phyloP scores from a whole-genome alignment of 2,113 vertebrate genomes.

The Pedetes capensis region DNA sequence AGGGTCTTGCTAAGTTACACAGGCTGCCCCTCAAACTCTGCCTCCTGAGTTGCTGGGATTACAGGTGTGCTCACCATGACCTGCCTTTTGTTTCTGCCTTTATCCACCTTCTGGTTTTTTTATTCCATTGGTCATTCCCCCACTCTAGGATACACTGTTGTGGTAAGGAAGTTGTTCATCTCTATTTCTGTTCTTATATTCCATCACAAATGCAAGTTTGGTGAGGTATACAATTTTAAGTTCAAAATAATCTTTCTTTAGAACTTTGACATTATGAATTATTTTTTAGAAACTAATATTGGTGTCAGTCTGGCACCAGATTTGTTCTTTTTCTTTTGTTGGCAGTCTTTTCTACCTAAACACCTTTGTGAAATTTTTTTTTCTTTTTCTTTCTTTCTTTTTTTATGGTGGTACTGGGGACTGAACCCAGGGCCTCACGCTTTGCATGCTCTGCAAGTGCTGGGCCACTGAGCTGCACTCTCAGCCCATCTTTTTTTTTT shows the following conservation, averaged over 20 bases:
- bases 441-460: too few species aligned
- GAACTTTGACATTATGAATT: not conserved
- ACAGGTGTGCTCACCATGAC: too few species aligned
- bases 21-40: too few species aligned
- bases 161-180: not conserved
- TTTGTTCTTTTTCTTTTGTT: slow-evolving; percentile 30
- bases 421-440: too few species aligned
- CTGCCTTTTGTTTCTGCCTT: not conserved
- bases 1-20: too few species aligned
- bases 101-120: not conserved
- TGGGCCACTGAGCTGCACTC: too few species aligned
- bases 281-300: not conserved
- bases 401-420: too few species aligned
- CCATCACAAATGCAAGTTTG: not conserved
- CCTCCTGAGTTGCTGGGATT: too few species aligned
- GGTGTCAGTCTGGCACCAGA: not conserved
- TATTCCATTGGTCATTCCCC: not conserved
- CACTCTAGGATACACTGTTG: not conserved
- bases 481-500: too few species aligned
- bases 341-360: not conserved
- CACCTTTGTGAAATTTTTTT: too few species aligned
- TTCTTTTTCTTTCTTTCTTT: too few species aligned
- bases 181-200: not conserved
- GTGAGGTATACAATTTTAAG: not conserved
- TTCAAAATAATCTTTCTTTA: not conserved